A percentile compares a stretch with the other conserved stretches of the same genome.
phyloP scores from a whole-genome alignment of 2,888 invertebrate species.

The Tachina lurida region DNA sequence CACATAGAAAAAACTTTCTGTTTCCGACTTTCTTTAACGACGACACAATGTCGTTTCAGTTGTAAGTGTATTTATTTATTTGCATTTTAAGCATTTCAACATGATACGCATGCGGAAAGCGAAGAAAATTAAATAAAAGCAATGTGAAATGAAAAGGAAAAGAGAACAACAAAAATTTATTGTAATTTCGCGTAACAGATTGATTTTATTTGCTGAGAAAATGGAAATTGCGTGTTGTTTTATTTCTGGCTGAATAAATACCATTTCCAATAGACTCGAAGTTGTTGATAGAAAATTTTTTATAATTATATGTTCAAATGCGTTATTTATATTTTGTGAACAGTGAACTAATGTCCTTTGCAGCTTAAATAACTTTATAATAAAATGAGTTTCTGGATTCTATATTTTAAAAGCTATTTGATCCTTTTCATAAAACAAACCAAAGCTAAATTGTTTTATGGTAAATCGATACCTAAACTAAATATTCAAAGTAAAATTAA shows the following conservation, averaged over 20 bases:
- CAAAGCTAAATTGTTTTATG: no score
- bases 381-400: no score
- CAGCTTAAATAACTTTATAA: no score
- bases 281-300: background rate
- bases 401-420: no score
- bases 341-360: no score
- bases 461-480: no score
- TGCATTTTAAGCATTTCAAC: background rate
- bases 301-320: background rate
- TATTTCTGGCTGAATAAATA: conserved; percentile 12
- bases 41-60: no score
- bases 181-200: conserved; percentile 56
- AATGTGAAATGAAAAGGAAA: conserved; percentile 15
- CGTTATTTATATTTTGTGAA: background rate
- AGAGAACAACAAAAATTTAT: background rate
- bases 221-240: conserved; percentile 62
- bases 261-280: background rate
- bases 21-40: no score
- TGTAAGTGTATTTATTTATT: conserved; percentile 1
- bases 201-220: conserved; percentile 51
- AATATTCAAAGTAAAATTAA: background rate
- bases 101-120: background rate
- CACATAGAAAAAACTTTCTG: background rate
- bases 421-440: no score
- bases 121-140: background rate